Conservation (phyloP, 2,797 vertebrate genomes). For the Peromyscus aztecus region DNA sequence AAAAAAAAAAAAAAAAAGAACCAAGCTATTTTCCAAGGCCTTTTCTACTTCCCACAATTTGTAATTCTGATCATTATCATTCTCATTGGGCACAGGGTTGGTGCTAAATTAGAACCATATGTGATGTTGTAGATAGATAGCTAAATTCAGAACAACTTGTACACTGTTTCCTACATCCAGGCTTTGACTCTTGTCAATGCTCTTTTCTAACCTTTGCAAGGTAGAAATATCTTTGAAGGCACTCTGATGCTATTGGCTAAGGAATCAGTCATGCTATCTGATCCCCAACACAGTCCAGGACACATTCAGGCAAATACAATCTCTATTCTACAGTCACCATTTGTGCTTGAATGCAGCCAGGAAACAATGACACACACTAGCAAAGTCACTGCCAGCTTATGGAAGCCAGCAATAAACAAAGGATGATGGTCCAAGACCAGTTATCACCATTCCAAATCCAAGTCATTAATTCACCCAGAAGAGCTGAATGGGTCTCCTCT, state of each 20-base stretch:
- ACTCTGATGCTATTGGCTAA: conserved; percentile 60
- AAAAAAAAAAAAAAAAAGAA: not conserved
- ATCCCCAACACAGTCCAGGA: conserved; percentile 18
- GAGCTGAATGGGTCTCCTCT: not conserved
- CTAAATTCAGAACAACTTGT: conserved; percentile 66
- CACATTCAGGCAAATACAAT: conserved; percentile 37
- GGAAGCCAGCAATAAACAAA: not conserved
- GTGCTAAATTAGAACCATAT: conserved; percentile 70
- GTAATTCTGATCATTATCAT: conserved; percentile 36
- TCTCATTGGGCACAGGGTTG: conserved; percentile 59
- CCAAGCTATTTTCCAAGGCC: not conserved
- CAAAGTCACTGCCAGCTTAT: not conserved
- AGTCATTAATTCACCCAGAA: conserved; percentile 17
- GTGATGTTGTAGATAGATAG: conserved; percentile 42
- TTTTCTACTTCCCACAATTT: conserved; percentile 35
- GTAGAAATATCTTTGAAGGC: conserved; percentile 70
- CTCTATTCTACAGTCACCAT: not conserved
- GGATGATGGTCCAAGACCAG: not conserved
- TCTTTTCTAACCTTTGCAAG: conserved; percentile 55
- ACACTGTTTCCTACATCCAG: conserved; percentile 48
- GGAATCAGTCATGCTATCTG: conserved; percentile 51
- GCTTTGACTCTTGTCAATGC: conserved; percentile 22
- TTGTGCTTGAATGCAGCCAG: not conserved
- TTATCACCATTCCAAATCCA: not conserved
- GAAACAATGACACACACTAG: not conserved